phyloP scores from a whole-genome alignment of 1,140 invertebrate species.

The Diuraphis noxia region DNA sequence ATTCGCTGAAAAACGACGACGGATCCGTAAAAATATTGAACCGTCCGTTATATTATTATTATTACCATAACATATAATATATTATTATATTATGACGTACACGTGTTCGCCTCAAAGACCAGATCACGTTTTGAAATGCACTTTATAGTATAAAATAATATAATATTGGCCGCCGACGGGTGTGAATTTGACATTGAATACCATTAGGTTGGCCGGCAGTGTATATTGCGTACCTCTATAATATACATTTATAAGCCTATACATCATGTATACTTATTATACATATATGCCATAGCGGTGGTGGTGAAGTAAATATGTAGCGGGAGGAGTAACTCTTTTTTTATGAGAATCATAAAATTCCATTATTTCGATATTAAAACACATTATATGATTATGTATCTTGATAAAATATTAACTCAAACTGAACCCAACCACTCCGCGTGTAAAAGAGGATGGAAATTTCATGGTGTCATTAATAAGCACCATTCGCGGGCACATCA shows the following conservation, averaged over 20 bases:
- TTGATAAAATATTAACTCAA: not conserved
- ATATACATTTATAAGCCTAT: too few species aligned
- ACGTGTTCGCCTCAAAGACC: not conserved
- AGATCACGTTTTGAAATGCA: conserved; percentile 20
- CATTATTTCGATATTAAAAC: not conserved
- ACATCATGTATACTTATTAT: not conserved
- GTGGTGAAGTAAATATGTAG: not conserved
- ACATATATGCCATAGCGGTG: not conserved
- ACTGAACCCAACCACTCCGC: not conserved
- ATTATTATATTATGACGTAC: conserved; percentile 17
- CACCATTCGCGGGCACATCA: not conserved
- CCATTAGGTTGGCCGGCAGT: conserved; percentile 7
- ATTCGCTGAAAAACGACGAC: not conserved
- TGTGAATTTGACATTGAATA: conserved; percentile 39
- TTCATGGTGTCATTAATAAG: not conserved
- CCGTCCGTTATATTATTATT: not conserved
- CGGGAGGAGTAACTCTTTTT: not conserved
- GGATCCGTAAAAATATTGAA: not conserved
- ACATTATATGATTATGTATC: not conserved
- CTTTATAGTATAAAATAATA: not conserved
- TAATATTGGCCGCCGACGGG: not conserved
- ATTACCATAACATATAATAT: not conserved
- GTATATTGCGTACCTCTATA: not conserved
- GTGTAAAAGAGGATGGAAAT: not conserved
- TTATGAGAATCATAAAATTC: conserved; percentile 9